Evolutionary conservation across 2,888 invertebrate genomes (phyloP), one percentile per base, ranked within the genome.

Genomic region (Microplitis deprimator): DNA sequence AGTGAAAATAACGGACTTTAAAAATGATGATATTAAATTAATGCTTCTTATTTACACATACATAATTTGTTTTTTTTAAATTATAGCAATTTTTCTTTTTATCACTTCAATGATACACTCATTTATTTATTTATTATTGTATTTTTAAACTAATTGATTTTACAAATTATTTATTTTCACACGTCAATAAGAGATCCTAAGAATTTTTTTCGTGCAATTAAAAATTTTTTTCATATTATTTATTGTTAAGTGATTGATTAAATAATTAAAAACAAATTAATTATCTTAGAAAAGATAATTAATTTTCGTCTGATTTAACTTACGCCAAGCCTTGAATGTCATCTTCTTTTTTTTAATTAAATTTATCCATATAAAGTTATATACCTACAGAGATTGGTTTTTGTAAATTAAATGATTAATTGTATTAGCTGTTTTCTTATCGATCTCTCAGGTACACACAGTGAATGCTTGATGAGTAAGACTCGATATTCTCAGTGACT

Each of bases 1-100:
- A 81, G 85, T 84, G 87, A 87, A 87, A 88, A 88, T 88, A 88
- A 88, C 87, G 86, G 84, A 87, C 85, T 79, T 72, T 75, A 69
- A 67, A 79, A 84, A 84, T 82, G 83, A 84, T 84, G 87, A 88
- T 88, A 88, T 89, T 88, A 88, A 89, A 89, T 89, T 88, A 88
- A 86, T 86, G 81, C 75, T 79, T 77, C 73, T 70, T 75, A 70
- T 68, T 71, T 50, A 10, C 73, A 29, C 20, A 29, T 71, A 67
- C 59, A 39, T 64, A 62, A 74, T 68, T 50, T 59, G 16, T 62
- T 38, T 13, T 67, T 67, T 67, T n/a, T n/a, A 67, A 67, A 67
- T 38, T 38, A 64, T 38, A 61, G 17, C 75, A 39, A 67, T 68
- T 75, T 68, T 68, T 68, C 20, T 38, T 75, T 68, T 69, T 20